Evolutionary conservation across 1,140 invertebrate species (phyloP).

Genomic region (Cherax quadricarinatus): DNA sequence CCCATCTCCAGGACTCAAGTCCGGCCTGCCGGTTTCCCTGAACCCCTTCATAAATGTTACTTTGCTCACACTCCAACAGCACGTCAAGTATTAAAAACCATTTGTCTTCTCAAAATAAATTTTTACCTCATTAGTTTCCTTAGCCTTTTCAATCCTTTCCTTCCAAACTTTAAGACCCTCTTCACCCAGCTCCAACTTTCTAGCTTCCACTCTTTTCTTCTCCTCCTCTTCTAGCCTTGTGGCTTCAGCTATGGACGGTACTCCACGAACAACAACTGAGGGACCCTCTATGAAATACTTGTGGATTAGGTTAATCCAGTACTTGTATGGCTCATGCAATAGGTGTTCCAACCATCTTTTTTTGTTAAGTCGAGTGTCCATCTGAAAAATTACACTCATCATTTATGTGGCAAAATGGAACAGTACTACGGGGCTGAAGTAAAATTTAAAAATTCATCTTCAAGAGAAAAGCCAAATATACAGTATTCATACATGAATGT

Average conservation of each 20-base stretch:
- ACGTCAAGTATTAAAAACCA: no score
- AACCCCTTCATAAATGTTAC: no score
- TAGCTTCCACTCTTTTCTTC: slow-evolving; percentile 47
- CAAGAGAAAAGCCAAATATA: no score
- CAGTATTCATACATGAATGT: no score
- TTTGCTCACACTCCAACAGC: no score
- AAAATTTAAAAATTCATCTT: no score
- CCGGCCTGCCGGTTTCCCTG: no score
- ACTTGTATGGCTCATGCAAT: slow-evolving; percentile 81
- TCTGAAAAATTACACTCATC: slow-evolving; percentile 76
- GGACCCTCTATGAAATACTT: slow-evolving; percentile 83
- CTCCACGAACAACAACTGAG: slow-evolving; percentile 75
- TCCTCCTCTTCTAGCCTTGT: slow-evolving; percentile 69
- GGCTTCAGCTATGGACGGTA: slow-evolving; percentile 72
- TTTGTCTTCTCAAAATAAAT: background rate
- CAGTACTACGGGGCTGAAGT: no score
- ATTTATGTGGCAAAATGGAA: no score
- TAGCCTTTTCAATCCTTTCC: slow-evolving; percentile 82
- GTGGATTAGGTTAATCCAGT: slow-evolving; percentile 85
- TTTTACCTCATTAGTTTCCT: slow-evolving; percentile 86
- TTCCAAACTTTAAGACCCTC: slow-evolving; percentile 78
- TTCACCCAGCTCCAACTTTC: slow-evolving; percentile 75
- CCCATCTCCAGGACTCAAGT: no score
- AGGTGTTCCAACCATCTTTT: slow-evolving; percentile 82
- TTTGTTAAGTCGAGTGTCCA: slow-evolving; percentile 85